Conservation (phyloP, 2,888 invertebrate species). For the Euproctis similis region DNA sequence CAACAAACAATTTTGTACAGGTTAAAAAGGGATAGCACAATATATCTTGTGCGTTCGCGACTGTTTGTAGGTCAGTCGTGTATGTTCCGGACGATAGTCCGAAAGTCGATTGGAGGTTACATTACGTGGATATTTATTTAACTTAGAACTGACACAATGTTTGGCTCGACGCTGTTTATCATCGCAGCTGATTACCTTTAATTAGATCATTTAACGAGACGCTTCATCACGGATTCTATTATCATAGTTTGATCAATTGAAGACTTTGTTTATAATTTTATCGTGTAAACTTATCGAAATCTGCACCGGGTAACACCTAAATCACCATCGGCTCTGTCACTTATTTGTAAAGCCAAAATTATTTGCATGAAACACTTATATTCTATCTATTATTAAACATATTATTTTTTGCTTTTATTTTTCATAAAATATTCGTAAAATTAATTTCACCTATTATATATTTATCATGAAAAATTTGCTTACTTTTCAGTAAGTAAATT, state of each 20-base stretch:
- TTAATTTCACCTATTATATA: no score
- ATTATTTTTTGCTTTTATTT: no score
- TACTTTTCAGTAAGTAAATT: no score
- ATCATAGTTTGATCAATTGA: conserved; percentile 10
- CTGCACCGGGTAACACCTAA: no score
- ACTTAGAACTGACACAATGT: conserved; percentile 42
- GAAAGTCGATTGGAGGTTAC: conserved; percentile 75
- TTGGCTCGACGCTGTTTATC: conserved; percentile 21
- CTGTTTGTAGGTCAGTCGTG: conserved; percentile 74
- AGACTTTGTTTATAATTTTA: no score
- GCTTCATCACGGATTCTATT: conserved; percentile 12
- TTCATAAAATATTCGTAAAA: no score
- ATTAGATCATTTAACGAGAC: conserved; percentile 24
- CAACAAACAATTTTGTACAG: conserved; percentile 29
- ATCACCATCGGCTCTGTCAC: no score
- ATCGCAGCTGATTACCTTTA: conserved; percentile 24
- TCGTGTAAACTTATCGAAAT: no score
- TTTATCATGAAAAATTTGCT: no score
- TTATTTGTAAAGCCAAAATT: no score
- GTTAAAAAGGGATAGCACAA: conserved; percentile 53
- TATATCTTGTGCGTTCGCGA: conserved; percentile 58
- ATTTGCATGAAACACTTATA: no score
- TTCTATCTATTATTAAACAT: no score
- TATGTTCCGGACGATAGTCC: conserved; percentile 72
- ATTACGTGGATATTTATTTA: conserved; percentile 58